phyloP scores from a whole-genome alignment of 2,113 vertebrate species.

The Nannobrachium achirus region DNA sequence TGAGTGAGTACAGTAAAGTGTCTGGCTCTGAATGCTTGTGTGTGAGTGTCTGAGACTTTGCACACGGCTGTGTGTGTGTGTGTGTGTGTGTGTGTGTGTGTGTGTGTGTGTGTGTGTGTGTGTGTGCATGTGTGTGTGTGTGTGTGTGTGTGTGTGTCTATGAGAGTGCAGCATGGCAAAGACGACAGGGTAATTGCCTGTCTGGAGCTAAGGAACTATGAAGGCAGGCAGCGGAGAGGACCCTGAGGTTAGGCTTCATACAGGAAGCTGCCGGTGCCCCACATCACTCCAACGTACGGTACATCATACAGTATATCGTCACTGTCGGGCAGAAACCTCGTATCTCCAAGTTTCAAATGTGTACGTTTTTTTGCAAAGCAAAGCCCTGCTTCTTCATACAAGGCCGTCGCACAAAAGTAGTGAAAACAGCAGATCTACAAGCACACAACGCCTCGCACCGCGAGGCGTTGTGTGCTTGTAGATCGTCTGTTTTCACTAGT shows the following conservation, averaged over 20 bases:
- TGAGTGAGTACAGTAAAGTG: not conserved
- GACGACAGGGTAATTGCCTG: slow-evolving; percentile 63
- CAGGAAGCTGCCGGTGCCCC: not conserved
- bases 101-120: slow-evolving; percentile 20
- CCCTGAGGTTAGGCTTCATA: slow-evolving; percentile 41
- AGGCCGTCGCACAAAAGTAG: no score
- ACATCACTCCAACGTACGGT: not conserved
- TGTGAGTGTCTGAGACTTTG: slow-evolving; percentile 1
- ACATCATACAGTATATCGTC: slow-evolving; percentile 9
- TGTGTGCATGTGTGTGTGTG: slow-evolving; percentile 4
- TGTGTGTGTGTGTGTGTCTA: slow-evolving; percentile 18
- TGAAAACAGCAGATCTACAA: no score
- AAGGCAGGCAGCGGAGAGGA: slow-evolving; percentile 34
- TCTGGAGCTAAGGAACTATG: slow-evolving; percentile 46
- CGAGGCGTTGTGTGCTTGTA: no score
- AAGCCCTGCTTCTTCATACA: no score
- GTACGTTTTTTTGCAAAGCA: no score
- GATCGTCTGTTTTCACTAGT: no score
- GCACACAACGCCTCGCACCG: no score
- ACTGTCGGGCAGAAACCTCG: no score
- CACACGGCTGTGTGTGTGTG: not conserved
- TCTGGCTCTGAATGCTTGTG: slow-evolving; percentile 21
- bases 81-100: slow-evolving; percentile 26
- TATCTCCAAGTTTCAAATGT: no score
- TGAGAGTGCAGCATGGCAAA: slow-evolving; percentile 29